Percentiles rank a stretch among this genome's conserved stretches.
phyloP scores from a whole-genome alignment of 1,140 invertebrate genomes.

The Trissolcus basalis region DNA sequence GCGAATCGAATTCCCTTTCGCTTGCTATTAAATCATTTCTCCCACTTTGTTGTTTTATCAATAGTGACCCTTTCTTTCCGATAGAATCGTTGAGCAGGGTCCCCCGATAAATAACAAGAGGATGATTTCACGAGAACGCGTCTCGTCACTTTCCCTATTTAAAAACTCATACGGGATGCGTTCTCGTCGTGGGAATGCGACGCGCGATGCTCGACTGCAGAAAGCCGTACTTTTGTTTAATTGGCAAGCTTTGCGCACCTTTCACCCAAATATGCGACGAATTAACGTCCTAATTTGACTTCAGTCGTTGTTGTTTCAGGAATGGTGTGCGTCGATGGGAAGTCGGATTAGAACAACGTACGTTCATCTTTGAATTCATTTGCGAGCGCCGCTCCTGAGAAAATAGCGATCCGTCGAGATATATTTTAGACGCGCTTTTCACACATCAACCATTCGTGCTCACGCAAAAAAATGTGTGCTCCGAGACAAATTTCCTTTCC shows the following conservation, averaged over 20 bases:
- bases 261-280: conserved; percentile 40
- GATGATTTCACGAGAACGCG: conserved; percentile 31
- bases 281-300: conserved; percentile 19
- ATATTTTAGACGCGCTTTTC: no score
- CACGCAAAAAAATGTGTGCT: no score
- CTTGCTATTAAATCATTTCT: conserved; percentile 12
- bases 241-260: conserved; percentile 31
- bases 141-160: conserved; percentile 54
- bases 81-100: conserved; percentile 12
- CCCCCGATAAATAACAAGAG: conserved; percentile 46
- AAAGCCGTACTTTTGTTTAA: conserved; percentile 42
- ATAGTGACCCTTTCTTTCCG: conserved; percentile 3
- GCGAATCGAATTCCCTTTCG: conserved; percentile 52
- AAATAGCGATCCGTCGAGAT: no score
- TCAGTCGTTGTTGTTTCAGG: conserved; percentile 1
- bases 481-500: no score
- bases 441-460: no score
- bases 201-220: conserved; percentile 12
- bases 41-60: neutral
- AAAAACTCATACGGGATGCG: conserved; percentile 46
- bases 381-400: neutral
- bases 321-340: conserved; percentile 13
- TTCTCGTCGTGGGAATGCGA: conserved; percentile 29
- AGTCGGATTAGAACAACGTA: conserved; percentile 11
- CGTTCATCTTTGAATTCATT: conserved; percentile 12